Evolutionary conservation across 2,888 invertebrate genomes (phyloP), one percentile per base, ranked within the genome.

Genomic region (Clostera curtula): DNA sequence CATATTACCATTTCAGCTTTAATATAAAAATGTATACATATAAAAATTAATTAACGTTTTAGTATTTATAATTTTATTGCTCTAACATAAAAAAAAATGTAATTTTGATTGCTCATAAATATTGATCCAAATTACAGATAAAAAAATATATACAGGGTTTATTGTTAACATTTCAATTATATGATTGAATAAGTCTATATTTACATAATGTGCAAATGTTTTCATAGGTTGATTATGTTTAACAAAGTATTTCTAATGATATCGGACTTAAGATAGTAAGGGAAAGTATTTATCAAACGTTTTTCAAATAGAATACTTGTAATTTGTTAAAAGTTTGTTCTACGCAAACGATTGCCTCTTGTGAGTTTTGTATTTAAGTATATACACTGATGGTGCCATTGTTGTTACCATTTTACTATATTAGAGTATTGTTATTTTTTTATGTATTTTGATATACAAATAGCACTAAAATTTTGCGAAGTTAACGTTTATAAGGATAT

Each of bases 381-480:
- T 33, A 5, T 7, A 38, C 21, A 27, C 33, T 44, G 67, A 56
- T 75, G 77, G 77, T 77, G 80, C 79, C 80, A 80, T 80, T 49
- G 44, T 36, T 56, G 79, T 80, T 80, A 80, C 80, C 80, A 76
- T 76, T 72, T 55, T 46, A 49, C 37, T 57, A 25, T 56, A 62
- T 35, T 46, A 36, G 9, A 19, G 22, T 12, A 28, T 13, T 29
- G 34, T n/a, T n/a, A n/a, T n/a, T n/a, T n/a, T n/a, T n/a, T n/a
- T n/a, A n/a, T n/a, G n/a, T n/a, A n/a, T n/a, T n/a, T n/a, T n/a
- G n/a, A n/a, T n/a, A n/a, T n/a, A n/a, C n/a, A n/a, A n/a, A n/a
- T n/a, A n/a, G n/a, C n/a, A n/a, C n/a, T n/a, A n/a, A n/a, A n/a
- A n/a, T n/a, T n/a, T n/a, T n/a, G n/a, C n/a, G n/a, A n/a, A n/a